Evolutionary conservation across 2,113 vertebrate genomes (phyloP), one percentile per base, ranked within the genome.

Genomic region (Ceyx cyanopectus): DNA sequence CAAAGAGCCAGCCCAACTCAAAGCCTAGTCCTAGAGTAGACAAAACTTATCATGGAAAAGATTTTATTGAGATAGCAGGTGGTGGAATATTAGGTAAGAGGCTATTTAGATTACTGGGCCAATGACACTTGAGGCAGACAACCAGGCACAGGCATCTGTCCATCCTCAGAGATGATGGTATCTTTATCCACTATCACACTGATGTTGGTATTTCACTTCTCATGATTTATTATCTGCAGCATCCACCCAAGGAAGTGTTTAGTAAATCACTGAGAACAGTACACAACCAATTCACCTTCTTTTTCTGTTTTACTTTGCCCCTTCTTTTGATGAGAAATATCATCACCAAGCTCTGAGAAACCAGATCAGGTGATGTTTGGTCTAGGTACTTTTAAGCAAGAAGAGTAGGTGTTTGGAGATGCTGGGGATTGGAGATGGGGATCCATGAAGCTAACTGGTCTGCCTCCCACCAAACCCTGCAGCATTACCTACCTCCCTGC

Each of bases 371-470:
- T 40, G 32, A 57, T 24, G 12, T 32, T 68, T 65, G 45, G 27
- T 30, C 48, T 14, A 1, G 15, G 11, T 10, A 3, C 2, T 77
- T 82, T 41, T 7, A 14, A 65, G 1, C 40, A 58, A 27, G 43
- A 30, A 46, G 11, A 65, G 19, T 3, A 0, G 2, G 20, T 4
- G 7, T 4, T 0, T 7, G 58, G 34, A 51, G 29, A 7, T 6
- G 3, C 3, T 8, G 82, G 40, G 26, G 26, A 12, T 4, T 26
- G 34, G 41, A 87, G 69, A 7, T 15, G 37, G 16, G 43, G 48
- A 57, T 57, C 63, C n/a, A 16, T 7, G 53, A 37, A 65, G 16
- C 14, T 24, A 9, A 48, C 10, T 4, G 40, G 4, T 67, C 32
- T 62, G 26, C 51, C 43, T 56, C 65, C 82, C 12, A 7, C 30